These are phyloP conservation scores for Linepithema humile DNA, from an alignment of 1,140 invertebrate genomes.

Conservation along the genomic window DNA sequence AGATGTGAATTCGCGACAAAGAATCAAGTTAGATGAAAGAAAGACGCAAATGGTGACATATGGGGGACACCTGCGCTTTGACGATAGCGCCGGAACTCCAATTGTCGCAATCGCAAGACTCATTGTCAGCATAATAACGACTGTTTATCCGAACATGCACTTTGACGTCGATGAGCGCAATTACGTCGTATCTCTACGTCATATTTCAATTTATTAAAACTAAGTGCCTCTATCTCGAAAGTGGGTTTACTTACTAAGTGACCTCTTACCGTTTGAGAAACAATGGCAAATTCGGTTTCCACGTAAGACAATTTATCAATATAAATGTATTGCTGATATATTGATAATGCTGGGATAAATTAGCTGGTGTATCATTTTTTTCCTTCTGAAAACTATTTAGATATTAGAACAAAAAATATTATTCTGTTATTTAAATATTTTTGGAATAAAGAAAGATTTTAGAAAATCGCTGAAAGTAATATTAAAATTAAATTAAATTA, in stretches of 20 bases:
- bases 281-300: background rate
- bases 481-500: no score
- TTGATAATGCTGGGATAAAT: no score
- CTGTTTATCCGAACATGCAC: slow-evolving; percentile 4
- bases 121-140: background rate
- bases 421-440: no score
- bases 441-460: no score
- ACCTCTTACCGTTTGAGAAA: background rate
- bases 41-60: background rate
- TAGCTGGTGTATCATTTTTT: no score
- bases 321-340: no score
- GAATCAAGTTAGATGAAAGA: background rate
- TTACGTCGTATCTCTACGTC: no score
- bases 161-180: slow-evolving; percentile 12
- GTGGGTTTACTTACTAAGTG: no score
- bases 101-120: slow-evolving; percentile 17
- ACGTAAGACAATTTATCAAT: background rate
- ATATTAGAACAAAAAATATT: no score
- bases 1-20: background rate
- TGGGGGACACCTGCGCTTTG: slow-evolving; percentile 14
- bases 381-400: no score
- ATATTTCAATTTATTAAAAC: background rate
- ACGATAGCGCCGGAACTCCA: slow-evolving; percentile 7
- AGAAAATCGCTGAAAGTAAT: no score
- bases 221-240: background rate